These are phyloP conservation scores for Myopa tessellatipennis DNA, from an alignment of 2,888 invertebrate species.

Conservation along the genomic window DNA sequence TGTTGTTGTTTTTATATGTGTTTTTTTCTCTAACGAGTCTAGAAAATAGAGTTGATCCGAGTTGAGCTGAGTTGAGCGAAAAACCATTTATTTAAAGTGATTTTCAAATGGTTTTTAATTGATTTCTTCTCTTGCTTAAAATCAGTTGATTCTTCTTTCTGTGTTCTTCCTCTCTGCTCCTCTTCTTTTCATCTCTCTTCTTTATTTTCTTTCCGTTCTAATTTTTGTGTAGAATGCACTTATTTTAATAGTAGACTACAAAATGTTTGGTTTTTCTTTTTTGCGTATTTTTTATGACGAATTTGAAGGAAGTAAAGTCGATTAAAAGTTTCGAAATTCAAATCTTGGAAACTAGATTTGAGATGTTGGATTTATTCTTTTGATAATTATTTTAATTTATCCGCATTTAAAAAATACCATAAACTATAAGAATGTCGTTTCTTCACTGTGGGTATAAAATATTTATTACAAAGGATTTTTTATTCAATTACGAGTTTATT, in stretches of 20 bases:
- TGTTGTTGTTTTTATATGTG: conserved; percentile 1
- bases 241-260: too few relatives aligned
- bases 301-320: neutral
- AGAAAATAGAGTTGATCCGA: neutral
- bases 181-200: neutral
- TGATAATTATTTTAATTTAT: too few relatives aligned
- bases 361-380: too few relatives aligned
- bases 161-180: neutral
- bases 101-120: conserved; percentile 5
- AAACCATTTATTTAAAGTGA: neutral
- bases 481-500: too few relatives aligned
- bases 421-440: too few relatives aligned
- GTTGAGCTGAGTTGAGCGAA: neutral
- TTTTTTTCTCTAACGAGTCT: conserved; percentile 6
- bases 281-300: neutral
- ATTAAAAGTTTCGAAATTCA: neutral
- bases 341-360: neutral
- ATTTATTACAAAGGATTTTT: too few relatives aligned
- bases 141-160: neutral
- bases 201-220: neutral
- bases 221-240: too few relatives aligned
- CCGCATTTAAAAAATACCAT: too few relatives aligned
- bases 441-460: too few relatives aligned
- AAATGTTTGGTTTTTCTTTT: too few relatives aligned
- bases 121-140: neutral